Conservation (phyloP, 2,797 vertebrate species). For the Siniperca obscura region DNA sequence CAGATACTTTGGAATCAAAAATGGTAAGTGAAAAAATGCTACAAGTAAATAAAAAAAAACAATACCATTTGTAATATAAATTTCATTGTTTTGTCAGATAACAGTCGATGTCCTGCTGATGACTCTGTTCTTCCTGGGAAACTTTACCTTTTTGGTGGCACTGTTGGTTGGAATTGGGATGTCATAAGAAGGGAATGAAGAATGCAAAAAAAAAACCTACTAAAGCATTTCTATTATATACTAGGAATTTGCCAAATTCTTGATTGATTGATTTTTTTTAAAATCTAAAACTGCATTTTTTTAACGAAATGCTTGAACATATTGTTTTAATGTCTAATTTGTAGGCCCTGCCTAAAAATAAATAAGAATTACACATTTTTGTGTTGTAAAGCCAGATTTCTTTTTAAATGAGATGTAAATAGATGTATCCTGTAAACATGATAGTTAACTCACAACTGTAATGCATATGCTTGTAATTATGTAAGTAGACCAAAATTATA, state of each 20-base stretch:
- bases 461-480: no score
- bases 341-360: background rate
- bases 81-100: constrained; percentile 56
- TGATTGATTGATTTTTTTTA: fast-evolving
- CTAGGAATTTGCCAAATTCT: background rate
- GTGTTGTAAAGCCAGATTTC: background rate
- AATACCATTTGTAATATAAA: background rate
- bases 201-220: background rate
- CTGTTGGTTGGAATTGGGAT: constrained; percentile 84
- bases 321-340: background rate
- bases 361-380: background rate
- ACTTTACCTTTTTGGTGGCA: constrained; percentile 81
- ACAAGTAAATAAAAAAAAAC: background rate
- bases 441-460: background rate
- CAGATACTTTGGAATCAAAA: constrained; percentile 37
- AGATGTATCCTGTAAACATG: background rate
- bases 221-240: background rate
- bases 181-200: constrained; percentile 42
- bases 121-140: constrained; percentile 78
- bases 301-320: background rate
- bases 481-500: no score
- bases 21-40: constrained; percentile 45
- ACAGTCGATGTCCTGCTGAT: constrained; percentile 57
- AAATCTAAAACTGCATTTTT: background rate
- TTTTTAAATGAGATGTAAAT: background rate